Conservation (phyloP, 1,140 invertebrate species). For the Aradophagus sp. region DNA sequence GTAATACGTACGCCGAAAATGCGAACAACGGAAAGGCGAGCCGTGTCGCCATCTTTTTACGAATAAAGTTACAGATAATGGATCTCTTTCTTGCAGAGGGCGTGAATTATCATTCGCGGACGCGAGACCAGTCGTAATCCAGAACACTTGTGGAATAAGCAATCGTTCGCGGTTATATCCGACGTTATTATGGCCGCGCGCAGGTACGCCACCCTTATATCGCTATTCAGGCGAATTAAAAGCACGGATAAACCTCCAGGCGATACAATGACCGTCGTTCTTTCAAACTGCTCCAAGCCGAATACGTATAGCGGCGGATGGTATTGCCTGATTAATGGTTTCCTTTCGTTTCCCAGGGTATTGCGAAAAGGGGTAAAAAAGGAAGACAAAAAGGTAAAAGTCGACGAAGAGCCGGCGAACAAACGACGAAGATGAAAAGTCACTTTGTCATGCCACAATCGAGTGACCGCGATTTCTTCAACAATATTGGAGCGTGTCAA, state of each 20-base stretch:
- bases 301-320: constrained; percentile 38
- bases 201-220: constrained; percentile 43
- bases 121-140: constrained; percentile 58
- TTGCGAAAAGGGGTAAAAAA: constrained; percentile 10
- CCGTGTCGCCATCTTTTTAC: constrained; percentile 25
- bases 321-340: constrained; percentile 56
- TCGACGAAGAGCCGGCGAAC: too few relatives aligned
- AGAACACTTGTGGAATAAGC: constrained; percentile 62
- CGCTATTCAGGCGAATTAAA: constrained; percentile 57
- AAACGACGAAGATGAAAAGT: constrained; percentile 15
- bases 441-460: constrained; percentile 18
- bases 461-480: too few relatives aligned
- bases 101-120: constrained; percentile 54
- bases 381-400: constrained; percentile 1
- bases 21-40: too few relatives aligned
- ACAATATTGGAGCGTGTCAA: too few relatives aligned
- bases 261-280: constrained; percentile 55
- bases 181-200: constrained; percentile 48
- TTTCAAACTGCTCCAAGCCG: constrained; percentile 46
- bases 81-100: constrained; percentile 36
- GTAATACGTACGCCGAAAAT: too few relatives aligned
- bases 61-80: constrained; percentile 26
- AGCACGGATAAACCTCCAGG: constrained; percentile 50
- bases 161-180: constrained; percentile 54
- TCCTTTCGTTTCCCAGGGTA: constrained; percentile 10